Conservation (phyloP, 2,888 invertebrate species). For the Globia sparganii region DNA sequence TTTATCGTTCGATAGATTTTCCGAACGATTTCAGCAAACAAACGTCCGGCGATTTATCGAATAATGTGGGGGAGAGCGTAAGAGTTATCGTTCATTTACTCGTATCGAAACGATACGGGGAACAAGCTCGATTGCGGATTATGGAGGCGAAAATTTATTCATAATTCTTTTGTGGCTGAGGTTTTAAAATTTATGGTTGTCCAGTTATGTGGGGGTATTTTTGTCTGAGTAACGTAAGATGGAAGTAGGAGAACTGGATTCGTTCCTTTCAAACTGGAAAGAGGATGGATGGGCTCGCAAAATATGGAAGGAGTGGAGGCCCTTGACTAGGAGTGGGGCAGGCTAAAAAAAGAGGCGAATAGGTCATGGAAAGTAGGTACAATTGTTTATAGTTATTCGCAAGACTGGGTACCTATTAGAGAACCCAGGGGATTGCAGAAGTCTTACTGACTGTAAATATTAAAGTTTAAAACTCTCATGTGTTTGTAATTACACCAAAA, state of each 20-base stretch:
- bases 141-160: slow-evolving; percentile 56
- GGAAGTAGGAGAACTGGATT: not conserved
- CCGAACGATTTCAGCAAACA: slow-evolving; percentile 70
- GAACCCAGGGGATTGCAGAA: too few relatives aligned
- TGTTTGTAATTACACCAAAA: too few relatives aligned
- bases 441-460: not conserved
- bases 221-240: not conserved
- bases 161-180: slow-evolving; percentile 57
- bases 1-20: slow-evolving; percentile 71
- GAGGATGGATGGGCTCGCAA: not conserved
- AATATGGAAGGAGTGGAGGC: not conserved
- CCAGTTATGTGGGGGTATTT: not conserved
- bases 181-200: slow-evolving; percentile 43
- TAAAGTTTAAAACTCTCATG: not conserved
- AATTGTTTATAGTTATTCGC: not conserved
- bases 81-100: slow-evolving; percentile 68
- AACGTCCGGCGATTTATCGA: slow-evolving; percentile 66
- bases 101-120: slow-evolving; percentile 56
- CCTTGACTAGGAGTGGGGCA: not conserved
- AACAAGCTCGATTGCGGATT: slow-evolving; percentile 50
- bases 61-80: slow-evolving; percentile 61
- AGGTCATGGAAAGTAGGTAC: not conserved
- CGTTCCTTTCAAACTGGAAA: not conserved
- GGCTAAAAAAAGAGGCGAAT: not conserved
- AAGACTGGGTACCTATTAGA: not conserved